Evolutionary conservation across 1,140 invertebrate genomes (phyloP), one percentile per base, ranked within the genome.

Genomic region (Lepidurus arcticus): DNA sequence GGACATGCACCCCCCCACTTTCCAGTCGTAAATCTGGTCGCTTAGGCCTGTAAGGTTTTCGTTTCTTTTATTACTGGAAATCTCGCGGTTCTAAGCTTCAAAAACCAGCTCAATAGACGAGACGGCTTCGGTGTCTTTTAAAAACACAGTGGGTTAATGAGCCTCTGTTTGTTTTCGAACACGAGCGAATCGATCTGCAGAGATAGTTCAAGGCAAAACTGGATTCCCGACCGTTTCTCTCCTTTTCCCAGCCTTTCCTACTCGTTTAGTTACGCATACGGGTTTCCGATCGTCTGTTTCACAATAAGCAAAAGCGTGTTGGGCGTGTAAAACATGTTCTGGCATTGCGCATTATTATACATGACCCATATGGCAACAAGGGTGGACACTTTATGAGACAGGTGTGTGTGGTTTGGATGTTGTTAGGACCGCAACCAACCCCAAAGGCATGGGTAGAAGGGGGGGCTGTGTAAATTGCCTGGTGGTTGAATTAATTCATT

Each of bases 321-420:
- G 53, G 53, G 53, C 53, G 53, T 65, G 53, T 4, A 65, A 21
- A 7, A 65, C 53, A 65, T 65, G 53, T 65, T 21, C n/a, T 21
- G 21, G 53, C 53, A 65, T 65, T 65, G 53, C 53, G 53, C 21
- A 65, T 65, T 65, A 65, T 65, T 16, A 65, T 65, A 65, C 8
- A 65, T 65, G 53, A 65, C 53, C 53, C 53, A 21, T 65, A 65
- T 65, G 13, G 53, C 16, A 65, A 65, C n/a, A 65, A 65, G 53
- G 53, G 53, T 65, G 53, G 53, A 65, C 53, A 65, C 21, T 65
- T 65, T 65, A 9, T 13, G 53, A 65, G 53, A 65, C 53, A 65
- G 53, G 53, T 65, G 53, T 16, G 53, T 65, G 21, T 65, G 34
- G 34, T 1, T 13, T 13, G 53, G 53, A 65, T 65, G 53, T 7